Evolutionary conservation across 2,888 invertebrate species (phyloP).

Genomic region (Athetis lepigone): DNA sequence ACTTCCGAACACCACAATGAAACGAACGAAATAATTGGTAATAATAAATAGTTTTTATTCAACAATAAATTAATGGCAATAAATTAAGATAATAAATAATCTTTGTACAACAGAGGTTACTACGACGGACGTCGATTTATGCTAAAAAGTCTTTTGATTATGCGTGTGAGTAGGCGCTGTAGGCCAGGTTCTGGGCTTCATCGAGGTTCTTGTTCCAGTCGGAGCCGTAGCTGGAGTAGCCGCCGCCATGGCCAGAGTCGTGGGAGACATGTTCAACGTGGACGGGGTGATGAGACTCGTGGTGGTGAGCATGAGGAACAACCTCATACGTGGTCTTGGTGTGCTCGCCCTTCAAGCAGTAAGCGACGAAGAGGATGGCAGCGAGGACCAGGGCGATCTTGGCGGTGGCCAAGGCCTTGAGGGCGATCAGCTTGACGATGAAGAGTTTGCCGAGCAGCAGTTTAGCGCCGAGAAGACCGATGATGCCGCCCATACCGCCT

Average conservation of each 20-base stretch:
- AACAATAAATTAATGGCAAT: conserved; percentile 84
- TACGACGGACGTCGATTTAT: conserved; percentile 49
- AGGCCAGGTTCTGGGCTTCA: conserved; percentile 93
- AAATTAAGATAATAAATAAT: conserved; percentile 86
- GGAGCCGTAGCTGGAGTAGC: conserved; percentile 80
- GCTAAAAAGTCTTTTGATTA: conserved; percentile 61
- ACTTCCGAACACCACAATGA: conserved; percentile 56
- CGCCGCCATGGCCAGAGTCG: conserved; percentile 72
- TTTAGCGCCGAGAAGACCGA: conserved; percentile 91
- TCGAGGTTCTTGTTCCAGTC: conserved; percentile 91
- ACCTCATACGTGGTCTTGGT: conserved; percentile 87
- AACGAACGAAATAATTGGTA: conserved; percentile 68
- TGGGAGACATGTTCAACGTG: conserved; percentile 88
- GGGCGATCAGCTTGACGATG: conserved; percentile 94
- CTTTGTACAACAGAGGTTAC: conserved; percentile 86
- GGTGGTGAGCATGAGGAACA: conserved; percentile 85
- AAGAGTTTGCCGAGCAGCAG: conserved; percentile 90
- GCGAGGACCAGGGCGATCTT: conserved; percentile 95
- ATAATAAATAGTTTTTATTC: conserved; percentile 73
- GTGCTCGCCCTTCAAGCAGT: conserved; percentile 85
- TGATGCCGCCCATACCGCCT: conserved; percentile 92
- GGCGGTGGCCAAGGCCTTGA: conserved; percentile 95
- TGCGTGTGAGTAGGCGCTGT: conserved; percentile 91
- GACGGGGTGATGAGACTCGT: conserved; percentile 92
- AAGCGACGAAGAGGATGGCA: conserved; percentile 91